Conservation (phyloP, 37 sponge, comb jelly and placozoan species). For the Hormiphora californensis region DNA sequence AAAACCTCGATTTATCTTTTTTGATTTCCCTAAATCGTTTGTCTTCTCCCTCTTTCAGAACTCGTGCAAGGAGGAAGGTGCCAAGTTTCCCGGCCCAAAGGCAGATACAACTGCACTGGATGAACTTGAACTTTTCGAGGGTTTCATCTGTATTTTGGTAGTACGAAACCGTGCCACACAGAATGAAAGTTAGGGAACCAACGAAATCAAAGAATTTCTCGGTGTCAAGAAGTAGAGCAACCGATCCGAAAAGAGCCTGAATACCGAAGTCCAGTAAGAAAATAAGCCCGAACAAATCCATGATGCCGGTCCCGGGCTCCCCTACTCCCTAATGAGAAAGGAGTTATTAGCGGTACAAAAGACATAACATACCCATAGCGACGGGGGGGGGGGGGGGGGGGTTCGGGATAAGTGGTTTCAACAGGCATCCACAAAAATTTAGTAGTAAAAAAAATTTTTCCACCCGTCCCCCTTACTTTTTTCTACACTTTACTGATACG, state of each 20-base stretch:
- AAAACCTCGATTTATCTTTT: conserved; percentile 57
- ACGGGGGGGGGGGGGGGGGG: too few species aligned
- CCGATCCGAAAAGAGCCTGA: background rate
- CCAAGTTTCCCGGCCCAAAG: conserved; percentile 58
- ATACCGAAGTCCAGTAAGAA: conserved; percentile 35
- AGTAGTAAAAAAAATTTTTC: too few species aligned
- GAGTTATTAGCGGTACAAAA: too few species aligned
- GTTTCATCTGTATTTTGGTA: background rate
- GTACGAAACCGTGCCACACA: conserved; percentile 8
- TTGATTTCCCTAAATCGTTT: conserved; percentile 58
- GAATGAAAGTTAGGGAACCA: conserved; percentile 14
- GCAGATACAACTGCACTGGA: conserved; percentile 48
- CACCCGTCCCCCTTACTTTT: too few species aligned
- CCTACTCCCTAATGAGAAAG: too few species aligned
- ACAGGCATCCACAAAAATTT: too few species aligned
- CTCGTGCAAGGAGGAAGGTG: conserved; percentile 58
- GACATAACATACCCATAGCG: too few species aligned
- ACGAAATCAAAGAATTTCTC: conserved; percentile 47
- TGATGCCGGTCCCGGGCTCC: too few species aligned
- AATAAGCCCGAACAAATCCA: too few species aligned
- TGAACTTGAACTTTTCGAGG: background rate
- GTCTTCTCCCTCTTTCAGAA: conserved; percentile 60
- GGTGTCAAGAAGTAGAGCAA: conserved; percentile 5
- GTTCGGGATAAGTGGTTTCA: too few species aligned
- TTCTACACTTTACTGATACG: too few species aligned